These are phyloP conservation scores for Alcis repandata DNA, from an alignment of 2,888 invertebrate genomes.

Conservation along the genomic window DNA sequence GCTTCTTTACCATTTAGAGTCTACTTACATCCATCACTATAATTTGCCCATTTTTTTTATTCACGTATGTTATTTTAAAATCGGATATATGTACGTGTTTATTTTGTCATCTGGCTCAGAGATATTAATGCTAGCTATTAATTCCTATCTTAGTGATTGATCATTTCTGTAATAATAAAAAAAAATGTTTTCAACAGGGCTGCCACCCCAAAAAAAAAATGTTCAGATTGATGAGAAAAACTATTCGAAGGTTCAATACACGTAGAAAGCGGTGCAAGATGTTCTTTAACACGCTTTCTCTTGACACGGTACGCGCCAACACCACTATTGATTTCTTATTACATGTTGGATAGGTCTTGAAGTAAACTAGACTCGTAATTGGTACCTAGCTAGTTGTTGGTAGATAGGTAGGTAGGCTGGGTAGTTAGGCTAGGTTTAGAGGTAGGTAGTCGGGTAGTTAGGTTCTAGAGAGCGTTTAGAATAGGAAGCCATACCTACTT, in stretches of 20 bases:
- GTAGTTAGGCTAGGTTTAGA: constrained; percentile 10
- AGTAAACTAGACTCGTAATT: constrained; percentile 22
- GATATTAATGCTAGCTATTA: too few relatives aligned
- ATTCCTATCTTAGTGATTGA: too few relatives aligned
- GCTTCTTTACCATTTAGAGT: too few relatives aligned
- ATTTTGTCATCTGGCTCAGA: too few relatives aligned
- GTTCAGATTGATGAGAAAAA: constrained; percentile 68
- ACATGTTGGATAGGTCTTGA: constrained; percentile 27
- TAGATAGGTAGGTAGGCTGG: constrained; percentile 28
- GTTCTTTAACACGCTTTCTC: constrained; percentile 64
- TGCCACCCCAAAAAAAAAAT: constrained; percentile 63
- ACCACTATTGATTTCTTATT: constrained; percentile 21
- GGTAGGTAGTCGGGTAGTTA: constrained; percentile 30
- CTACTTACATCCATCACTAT: too few relatives aligned
- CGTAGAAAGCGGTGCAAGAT: constrained; percentile 77
- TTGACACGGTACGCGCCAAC: constrained; percentile 73
- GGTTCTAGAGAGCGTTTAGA: background rate
- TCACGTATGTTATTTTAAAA: too few relatives aligned
- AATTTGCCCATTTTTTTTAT: too few relatives aligned
- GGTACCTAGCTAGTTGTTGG: constrained; percentile 27
- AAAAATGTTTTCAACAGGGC: constrained; percentile 63
- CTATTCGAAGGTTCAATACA: constrained; percentile 65
- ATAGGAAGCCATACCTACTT: background rate
- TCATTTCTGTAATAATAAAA: background rate
- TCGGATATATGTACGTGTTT: too few relatives aligned